Conservation (phyloP, 2,888 invertebrate genomes). For the Aelia acuminata region DNA sequence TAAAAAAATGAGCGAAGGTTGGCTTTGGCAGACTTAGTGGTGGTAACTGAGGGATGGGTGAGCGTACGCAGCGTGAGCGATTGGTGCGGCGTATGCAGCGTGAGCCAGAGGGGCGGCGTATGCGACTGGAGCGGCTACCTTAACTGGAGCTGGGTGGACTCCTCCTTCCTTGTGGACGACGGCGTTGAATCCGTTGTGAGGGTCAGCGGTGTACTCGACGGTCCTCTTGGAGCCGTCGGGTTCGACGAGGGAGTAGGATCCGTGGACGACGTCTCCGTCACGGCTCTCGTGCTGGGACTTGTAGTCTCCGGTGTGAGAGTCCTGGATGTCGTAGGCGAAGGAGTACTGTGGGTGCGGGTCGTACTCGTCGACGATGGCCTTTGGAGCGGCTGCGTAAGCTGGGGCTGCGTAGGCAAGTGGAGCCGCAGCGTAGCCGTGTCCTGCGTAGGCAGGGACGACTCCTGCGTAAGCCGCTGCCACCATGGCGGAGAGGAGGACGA, state of each 20-base stretch:
- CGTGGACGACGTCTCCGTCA: conserved; percentile 66
- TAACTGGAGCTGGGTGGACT: conserved; percentile 65
- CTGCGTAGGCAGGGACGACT: conserved; percentile 67
- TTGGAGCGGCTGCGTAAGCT: conserved; percentile 67
- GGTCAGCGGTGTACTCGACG: conserved; percentile 67
- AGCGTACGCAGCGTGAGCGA: conserved; percentile 57
- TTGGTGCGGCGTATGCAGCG: conserved; percentile 60
- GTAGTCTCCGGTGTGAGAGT: conserved; percentile 67
- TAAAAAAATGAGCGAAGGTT: conserved; percentile 55
- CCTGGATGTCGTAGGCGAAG: conserved; percentile 67
- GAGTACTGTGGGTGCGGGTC: conserved; percentile 67
- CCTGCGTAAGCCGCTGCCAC: conserved; percentile 68
- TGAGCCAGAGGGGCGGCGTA: conserved; percentile 64
- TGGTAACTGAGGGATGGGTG: conserved; percentile 62
- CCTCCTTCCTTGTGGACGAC: conserved; percentile 66
- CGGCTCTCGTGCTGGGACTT: conserved; percentile 67
- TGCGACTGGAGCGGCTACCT: conserved; percentile 64
- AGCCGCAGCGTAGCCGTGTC: conserved; percentile 69
- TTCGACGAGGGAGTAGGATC: conserved; percentile 66
- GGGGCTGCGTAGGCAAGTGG: conserved; percentile 71
- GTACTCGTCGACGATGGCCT: conserved; percentile 66
- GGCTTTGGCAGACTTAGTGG: conserved; percentile 60
- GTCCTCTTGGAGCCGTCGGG: conserved; percentile 61
- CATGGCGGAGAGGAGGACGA: conserved; percentile 66
- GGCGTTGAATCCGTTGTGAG: conserved; percentile 67